These are phyloP conservation scores for Perdita meconis DNA, from an alignment of 2,888 invertebrate species.

Conservation along the genomic window DNA sequence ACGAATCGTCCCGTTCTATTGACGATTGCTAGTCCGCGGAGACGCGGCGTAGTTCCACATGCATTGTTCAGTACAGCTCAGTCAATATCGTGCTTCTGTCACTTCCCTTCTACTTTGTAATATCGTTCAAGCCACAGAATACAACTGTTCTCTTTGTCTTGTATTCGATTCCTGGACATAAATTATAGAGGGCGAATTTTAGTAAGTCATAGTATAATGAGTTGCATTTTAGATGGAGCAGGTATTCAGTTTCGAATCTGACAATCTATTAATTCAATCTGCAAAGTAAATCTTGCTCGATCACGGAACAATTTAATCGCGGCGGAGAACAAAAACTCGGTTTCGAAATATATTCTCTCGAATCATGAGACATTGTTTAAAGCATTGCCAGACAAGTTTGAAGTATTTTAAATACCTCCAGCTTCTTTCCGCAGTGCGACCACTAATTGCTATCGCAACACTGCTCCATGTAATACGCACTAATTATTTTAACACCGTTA, in stretches of 20 bases:
- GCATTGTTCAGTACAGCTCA: conserved; percentile 42
- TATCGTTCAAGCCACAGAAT: background rate
- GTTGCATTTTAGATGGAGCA: background rate
- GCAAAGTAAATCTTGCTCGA: background rate
- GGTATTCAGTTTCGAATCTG: background rate
- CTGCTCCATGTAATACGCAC: conserved; percentile 64
- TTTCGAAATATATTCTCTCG: background rate
- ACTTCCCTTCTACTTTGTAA: conserved; percentile 25
- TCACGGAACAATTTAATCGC: background rate
- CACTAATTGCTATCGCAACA: conserved; percentile 64
- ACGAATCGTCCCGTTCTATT: conserved; percentile 53
- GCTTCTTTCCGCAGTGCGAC: conserved; percentile 45
- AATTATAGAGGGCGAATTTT: background rate
- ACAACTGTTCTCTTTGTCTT: background rate
- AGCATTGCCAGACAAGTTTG: background rate
- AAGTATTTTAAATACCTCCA: conserved; percentile 25
- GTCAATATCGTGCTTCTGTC: conserved; percentile 50
- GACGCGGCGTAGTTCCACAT: conserved; percentile 26
- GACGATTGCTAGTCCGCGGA: conserved; percentile 41
- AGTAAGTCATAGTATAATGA: background rate
- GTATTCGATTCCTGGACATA: background rate
- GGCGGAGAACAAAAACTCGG: background rate
- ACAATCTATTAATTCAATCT: background rate
- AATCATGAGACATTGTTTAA: background rate
- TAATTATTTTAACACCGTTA: conserved; percentile 76